These are phyloP conservation scores for Eublepharis macularius DNA, from an alignment of 2,113 vertebrate genomes.

Conservation along the genomic window DNA sequence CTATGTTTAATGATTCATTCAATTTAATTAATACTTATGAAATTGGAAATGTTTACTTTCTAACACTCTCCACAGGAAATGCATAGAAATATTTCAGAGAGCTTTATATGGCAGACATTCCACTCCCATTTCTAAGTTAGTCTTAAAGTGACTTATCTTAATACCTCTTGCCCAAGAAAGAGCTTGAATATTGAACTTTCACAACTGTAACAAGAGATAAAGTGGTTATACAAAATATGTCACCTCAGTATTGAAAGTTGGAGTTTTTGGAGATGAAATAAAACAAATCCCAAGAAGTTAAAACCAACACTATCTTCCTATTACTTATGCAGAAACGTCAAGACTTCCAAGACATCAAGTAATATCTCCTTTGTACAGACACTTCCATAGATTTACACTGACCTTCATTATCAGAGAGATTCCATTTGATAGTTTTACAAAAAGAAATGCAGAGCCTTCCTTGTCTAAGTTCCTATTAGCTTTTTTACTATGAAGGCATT, in stretches of 20 bases:
- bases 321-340: neutral
- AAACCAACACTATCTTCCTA: neutral
- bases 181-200: neutral
- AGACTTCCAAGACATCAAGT: neutral
- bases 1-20: neutral
- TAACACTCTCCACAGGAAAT: neutral
- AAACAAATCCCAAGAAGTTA: neutral
- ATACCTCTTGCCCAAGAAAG: neutral
- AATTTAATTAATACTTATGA: neutral
- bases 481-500: neutral
- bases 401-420: neutral
- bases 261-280: neutral
- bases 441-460: neutral
- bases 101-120: neutral
- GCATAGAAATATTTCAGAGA: neutral
- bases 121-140: neutral
- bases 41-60: neutral
- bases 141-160: conserved; percentile 1
- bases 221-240: conserved; percentile 4
- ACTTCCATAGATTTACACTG: neutral
- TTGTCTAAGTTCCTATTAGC: neutral
- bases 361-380: neutral
- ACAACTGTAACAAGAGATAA: neutral
- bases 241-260: neutral
- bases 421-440: neutral